A percentile compares a stretch with the other conserved stretches of the same genome.
phyloP scores from a whole-genome alignment of 2,888 invertebrate species.

The Cacoxenus indagator region DNA sequence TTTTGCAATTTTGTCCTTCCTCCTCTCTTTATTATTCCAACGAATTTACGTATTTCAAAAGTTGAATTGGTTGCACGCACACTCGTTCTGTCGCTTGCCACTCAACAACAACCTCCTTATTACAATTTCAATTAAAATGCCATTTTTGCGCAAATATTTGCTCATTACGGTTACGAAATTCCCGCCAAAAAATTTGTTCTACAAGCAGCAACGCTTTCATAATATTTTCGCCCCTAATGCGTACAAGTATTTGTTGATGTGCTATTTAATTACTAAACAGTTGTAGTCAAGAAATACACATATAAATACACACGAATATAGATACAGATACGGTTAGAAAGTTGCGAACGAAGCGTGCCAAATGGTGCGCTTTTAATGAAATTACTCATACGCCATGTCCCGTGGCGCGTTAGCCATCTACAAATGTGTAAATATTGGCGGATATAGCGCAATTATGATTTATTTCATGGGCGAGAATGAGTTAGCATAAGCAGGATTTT shows the following conservation, averaged over 20 bases:
- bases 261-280: constrained; percentile 6
- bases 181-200: background rate
- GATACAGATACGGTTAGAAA: background rate
- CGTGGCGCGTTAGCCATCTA: too few species aligned
- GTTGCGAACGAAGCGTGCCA: background rate
- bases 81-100: background rate
- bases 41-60: constrained; percentile 5
- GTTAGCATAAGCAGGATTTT: too few species aligned
- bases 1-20: background rate
- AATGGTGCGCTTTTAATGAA: background rate
- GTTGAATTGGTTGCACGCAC: background rate
- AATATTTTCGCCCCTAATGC: background rate
- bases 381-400: background rate
- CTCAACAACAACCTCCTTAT: background rate
- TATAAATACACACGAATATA: background rate
- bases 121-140: constrained; percentile 8
- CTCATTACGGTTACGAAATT: background rate
- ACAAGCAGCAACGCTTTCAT: too few species aligned
- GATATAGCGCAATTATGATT: background rate
- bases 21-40: background rate
- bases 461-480: background rate
- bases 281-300: too few species aligned
- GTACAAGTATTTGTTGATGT: constrained; percentile 6
- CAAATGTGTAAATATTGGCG: background rate
- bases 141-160: constrained; percentile 16